Conservation (phyloP, 2,888 invertebrate genomes). For the Platycheirus albimanus region DNA sequence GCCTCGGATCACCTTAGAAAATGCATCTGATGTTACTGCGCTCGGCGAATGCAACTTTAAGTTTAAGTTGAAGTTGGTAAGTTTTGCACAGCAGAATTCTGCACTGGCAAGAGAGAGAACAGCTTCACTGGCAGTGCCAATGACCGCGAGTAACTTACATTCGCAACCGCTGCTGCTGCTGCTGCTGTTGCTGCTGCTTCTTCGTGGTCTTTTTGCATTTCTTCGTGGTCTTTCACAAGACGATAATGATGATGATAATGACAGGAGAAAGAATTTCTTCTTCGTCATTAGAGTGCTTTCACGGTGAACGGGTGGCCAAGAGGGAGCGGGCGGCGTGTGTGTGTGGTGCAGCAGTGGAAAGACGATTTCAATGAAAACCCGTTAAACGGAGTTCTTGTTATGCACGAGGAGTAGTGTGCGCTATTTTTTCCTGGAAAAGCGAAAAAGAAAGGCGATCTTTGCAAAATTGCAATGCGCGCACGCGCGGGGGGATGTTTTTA, state of each 20-base stretch:
- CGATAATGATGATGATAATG: constrained; percentile 62
- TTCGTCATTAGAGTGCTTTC: constrained; percentile 59
- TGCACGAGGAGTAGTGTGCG: constrained; percentile 72
- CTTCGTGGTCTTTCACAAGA: constrained; percentile 58
- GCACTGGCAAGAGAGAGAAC: constrained; percentile 34
- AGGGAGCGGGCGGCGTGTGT: not conserved
- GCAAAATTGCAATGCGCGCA: constrained; percentile 31
- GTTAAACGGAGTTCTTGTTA: constrained; percentile 63
- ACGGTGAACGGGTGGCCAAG: constrained; percentile 11
- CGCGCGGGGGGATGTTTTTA: constrained; percentile 28
- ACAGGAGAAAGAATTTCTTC: constrained; percentile 73
- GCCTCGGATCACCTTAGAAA: constrained; percentile 80
- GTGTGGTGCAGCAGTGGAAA: constrained; percentile 22
- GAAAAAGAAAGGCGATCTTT: constrained; percentile 72
- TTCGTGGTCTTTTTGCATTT: constrained; percentile 68
- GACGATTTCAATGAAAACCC: constrained; percentile 70
- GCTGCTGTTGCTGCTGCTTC: constrained; percentile 11
- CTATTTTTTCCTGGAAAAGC: constrained; percentile 74
- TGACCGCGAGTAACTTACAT: constrained; percentile 83
- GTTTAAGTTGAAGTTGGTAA: constrained; percentile 35
- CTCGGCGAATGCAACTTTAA: constrained; percentile 58
- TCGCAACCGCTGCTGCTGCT: constrained; percentile 78
- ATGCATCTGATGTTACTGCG: constrained; percentile 76
- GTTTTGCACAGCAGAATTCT: constrained; percentile 48
- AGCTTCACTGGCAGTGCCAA: constrained; percentile 77